Conservation (phyloP, 2,888 invertebrate genomes). For the Piscicola geometra region DNA sequence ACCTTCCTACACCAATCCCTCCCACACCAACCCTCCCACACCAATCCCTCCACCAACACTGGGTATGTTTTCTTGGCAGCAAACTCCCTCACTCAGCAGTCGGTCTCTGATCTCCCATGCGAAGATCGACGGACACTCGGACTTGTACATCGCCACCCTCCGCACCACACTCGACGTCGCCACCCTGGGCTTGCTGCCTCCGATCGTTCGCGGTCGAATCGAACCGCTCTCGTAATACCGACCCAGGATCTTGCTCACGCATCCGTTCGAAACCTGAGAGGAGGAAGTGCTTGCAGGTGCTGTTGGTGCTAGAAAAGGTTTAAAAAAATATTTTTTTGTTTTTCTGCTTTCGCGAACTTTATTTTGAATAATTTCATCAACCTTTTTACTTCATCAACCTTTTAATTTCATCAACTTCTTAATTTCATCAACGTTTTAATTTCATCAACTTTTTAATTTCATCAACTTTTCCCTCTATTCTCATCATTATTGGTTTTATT, state of each 20-base stretch:
- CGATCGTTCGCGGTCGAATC: slow-evolving; percentile 88
- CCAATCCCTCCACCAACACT: neutral
- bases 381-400: too few relatives aligned
- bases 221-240: slow-evolving; percentile 95
- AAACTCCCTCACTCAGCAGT: slow-evolving; percentile 83
- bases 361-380: neutral
- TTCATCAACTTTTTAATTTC: too few relatives aligned
- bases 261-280: slow-evolving; percentile 81
- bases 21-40: neutral
- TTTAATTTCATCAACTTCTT: too few relatives aligned
- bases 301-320: neutral
- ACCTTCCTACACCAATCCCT: neutral
- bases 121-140: slow-evolving; percentile 94
- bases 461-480: too few relatives aligned
- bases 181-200: slow-evolving; percentile 89
- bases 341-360: neutral
- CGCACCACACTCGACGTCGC: slow-evolving; percentile 79
- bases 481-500: too few relatives aligned
- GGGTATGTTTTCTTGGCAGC: slow-evolving; percentile 86
- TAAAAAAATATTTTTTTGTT: too few relatives aligned
- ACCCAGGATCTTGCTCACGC: slow-evolving; percentile 95
- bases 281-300: neutral
- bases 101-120: slow-evolving; percentile 96
- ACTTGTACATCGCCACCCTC: slow-evolving; percentile 88
- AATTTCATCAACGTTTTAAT: too few relatives aligned